phyloP scores from a whole-genome alignment of 2,113 vertebrate genomes.

The Etheostoma cragini region DNA sequence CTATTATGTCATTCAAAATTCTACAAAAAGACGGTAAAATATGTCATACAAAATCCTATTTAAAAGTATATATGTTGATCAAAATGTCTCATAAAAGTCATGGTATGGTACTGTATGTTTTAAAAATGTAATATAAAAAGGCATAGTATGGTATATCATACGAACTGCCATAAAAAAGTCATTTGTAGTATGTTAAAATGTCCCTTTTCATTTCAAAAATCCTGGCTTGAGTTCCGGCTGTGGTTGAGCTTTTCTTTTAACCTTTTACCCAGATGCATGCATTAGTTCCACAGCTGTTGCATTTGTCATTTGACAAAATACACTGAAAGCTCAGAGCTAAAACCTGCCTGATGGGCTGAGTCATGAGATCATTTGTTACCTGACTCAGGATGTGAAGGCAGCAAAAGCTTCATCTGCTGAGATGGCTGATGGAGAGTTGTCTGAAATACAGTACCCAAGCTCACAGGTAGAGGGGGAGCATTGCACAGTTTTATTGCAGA shows the following conservation, averaged over 20 bases:
- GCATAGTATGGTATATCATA: too few species aligned
- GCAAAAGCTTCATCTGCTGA: not conserved
- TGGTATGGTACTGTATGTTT: too few species aligned
- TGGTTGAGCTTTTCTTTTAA: not conserved
- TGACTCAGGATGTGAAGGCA: not conserved
- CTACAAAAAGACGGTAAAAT: too few species aligned
- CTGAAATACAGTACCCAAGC: slow-evolving; percentile 2
- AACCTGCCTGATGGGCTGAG: not conserved
- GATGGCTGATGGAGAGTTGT: not conserved
- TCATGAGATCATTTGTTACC: not conserved
- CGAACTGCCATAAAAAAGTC: too few species aligned
- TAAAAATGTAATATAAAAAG: too few species aligned
- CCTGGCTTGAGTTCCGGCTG: not conserved
- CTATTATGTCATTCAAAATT: too few species aligned
- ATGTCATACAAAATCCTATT: too few species aligned
- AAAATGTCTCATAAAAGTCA: too few species aligned
- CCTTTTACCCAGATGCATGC: not conserved
- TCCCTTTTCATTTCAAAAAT: not conserved
- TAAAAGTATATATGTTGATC: too few species aligned
- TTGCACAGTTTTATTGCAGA: slow-evolving; percentile 14
- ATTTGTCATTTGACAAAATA: not conserved
- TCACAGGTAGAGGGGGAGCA: slow-evolving; percentile 61
- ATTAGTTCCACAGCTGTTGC: not conserved
- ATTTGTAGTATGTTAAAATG: too few species aligned
- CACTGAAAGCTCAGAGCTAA: not conserved